Percentiles rank a stretch among this genome's conserved stretches.
phyloP scores from a whole-genome alignment of 2,888 invertebrate genomes.

The Torymus aiolomorphi region DNA sequence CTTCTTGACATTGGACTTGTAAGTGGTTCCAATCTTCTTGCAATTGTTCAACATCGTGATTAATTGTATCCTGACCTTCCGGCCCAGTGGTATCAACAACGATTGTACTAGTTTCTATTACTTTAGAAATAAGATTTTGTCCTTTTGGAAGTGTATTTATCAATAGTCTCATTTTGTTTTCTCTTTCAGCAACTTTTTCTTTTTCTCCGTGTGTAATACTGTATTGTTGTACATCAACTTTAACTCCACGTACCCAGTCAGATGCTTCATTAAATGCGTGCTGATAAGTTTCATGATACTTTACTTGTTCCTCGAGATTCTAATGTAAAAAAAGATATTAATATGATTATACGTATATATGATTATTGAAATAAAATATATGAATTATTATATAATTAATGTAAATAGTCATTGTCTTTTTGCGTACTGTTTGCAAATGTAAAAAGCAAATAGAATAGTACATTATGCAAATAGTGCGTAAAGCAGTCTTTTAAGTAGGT shows the following conservation, averaged over 20 bases:
- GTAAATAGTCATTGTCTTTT: too few relatives aligned
- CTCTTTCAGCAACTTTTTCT: slow-evolving; percentile 85
- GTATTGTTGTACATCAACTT: slow-evolving; percentile 89
- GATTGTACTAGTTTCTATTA: slow-evolving; percentile 84
- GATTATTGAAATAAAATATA: too few relatives aligned
- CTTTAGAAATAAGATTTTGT: slow-evolving; percentile 84
- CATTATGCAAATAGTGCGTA: too few relatives aligned
- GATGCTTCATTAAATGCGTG: slow-evolving; percentile 87
- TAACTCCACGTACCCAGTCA: slow-evolving; percentile 89
- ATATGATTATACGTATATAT: background rate
- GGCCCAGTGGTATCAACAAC: slow-evolving; percentile 87
- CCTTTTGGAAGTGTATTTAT: slow-evolving; percentile 83
- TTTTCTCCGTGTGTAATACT: slow-evolving; percentile 93
- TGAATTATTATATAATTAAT: too few relatives aligned
- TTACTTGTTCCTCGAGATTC: slow-evolving; percentile 88
- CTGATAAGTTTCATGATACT: slow-evolving; percentile 91
- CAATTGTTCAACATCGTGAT: slow-evolving; percentile 88
- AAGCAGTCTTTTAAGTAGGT: too few relatives aligned
- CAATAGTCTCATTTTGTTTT: slow-evolving; percentile 84
- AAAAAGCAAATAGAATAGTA: too few relatives aligned
- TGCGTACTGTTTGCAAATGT: too few relatives aligned
- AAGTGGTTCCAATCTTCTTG: slow-evolving; percentile 89
- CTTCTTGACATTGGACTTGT: slow-evolving; percentile 85
- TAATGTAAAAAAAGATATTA: slow-evolving; percentile 69
- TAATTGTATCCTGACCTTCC: slow-evolving; percentile 89